Percentiles rank a stretch among this genome's conserved stretches.
These are phyloP conservation scores for Gallinago nigripennis DNA, from an alignment of 2,797 vertebrate species.

Conservation along the genomic window DNA sequence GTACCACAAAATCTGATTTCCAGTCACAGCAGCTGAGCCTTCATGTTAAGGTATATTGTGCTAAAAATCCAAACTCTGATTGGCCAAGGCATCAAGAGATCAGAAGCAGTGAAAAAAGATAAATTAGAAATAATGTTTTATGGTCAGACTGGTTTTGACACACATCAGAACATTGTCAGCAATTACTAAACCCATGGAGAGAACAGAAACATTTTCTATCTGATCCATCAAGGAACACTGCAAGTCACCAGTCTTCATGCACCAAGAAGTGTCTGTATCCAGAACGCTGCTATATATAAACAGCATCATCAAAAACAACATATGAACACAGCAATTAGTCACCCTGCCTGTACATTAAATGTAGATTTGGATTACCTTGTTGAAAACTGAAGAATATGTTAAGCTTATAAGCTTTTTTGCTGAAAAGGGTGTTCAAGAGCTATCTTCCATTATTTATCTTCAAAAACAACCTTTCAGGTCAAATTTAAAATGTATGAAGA, in stretches of 20 bases:
- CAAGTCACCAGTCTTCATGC: not conserved
- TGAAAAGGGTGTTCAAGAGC: not conserved
- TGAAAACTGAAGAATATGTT: not conserved
- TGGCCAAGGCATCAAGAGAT: not conserved
- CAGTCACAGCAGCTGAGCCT: slow-evolving; percentile 3
- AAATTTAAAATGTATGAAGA: not conserved
- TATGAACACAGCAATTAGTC: slow-evolving; percentile 27
- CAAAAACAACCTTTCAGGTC: not conserved
- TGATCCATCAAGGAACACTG: not conserved
- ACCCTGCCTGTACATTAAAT: not conserved
- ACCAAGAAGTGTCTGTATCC: not conserved
- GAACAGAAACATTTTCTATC: not conserved
- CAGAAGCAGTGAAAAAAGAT: not conserved
- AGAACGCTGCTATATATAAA: slow-evolving; percentile 43
- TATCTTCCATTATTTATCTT: not conserved
- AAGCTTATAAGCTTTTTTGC: not conserved
- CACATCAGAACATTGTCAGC: not conserved
- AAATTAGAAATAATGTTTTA: not conserved
- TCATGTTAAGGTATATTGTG: not conserved
- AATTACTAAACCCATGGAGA: not conserved
- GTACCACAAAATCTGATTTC: slow-evolving; percentile 11
- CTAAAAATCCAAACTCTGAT: not conserved
- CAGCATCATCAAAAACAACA: slow-evolving; percentile 45
- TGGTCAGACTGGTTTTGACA: not conserved
- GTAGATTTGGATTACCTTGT: not conserved